Conservation (phyloP, 1,140 invertebrate genomes). For the Parasteatoda tepidariorum region DNA sequence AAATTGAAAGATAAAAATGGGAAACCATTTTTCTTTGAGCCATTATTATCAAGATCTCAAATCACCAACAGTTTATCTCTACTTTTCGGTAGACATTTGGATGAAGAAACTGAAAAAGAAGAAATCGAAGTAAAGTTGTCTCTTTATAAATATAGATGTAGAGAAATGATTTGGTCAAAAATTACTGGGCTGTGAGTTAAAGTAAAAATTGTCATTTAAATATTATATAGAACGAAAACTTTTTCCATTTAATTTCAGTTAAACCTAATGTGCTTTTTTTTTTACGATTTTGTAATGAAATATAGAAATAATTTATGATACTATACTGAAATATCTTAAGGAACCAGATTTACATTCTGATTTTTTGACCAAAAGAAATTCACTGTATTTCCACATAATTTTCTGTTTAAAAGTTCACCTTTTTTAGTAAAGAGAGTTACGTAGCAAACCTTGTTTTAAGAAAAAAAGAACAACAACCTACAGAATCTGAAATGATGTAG, state of each 20-base stretch:
- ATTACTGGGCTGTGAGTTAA: neutral
- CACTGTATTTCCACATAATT: too few species aligned
- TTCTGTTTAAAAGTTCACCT: too few species aligned
- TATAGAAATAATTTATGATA: neutral
- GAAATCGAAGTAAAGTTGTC: conserved; percentile 13
- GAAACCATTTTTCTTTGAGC: neutral
- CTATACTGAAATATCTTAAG: too few species aligned
- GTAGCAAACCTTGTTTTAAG: too few species aligned
- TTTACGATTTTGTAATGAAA: neutral
- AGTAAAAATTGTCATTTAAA: neutral
- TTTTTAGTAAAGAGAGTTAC: too few species aligned
- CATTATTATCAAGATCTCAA: neutral
- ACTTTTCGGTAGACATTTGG: conserved; percentile 39
- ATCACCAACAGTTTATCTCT: neutral
- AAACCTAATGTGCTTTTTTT: neutral
- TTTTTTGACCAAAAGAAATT: too few species aligned
- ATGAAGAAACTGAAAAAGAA: neutral
- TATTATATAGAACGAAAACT: neutral
- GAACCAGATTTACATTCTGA: too few species aligned
- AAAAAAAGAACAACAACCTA: too few species aligned
- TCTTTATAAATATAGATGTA: neutral
- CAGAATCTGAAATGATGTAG: too few species aligned
- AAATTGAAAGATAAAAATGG: conserved; percentile 1
- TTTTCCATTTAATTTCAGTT: neutral
- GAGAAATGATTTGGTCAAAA: neutral